These are phyloP conservation scores for Melanocharis versteri DNA, from an alignment of 2,113 vertebrate genomes.

Conservation along the genomic window DNA sequence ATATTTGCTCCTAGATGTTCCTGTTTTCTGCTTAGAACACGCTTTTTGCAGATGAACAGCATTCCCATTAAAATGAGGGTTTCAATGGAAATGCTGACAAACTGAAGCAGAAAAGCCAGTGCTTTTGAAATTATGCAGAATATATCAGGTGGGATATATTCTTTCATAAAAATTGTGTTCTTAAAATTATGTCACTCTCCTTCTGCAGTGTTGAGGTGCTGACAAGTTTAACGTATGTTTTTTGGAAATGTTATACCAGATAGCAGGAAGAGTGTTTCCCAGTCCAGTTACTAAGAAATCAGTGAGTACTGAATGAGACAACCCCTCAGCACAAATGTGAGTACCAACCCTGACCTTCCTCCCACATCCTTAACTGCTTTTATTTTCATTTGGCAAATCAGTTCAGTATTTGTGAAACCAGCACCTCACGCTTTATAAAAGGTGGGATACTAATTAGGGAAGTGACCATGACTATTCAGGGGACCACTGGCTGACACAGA, in stretches of 20 bases:
- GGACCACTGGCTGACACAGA: background rate
- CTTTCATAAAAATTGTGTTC: background rate
- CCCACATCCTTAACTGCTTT: background rate
- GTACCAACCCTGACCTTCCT: background rate
- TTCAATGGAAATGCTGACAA: constrained; percentile 46
- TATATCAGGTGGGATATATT: background rate
- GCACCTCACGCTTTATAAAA: background rate
- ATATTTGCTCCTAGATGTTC: background rate
- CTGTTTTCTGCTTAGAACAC: constrained; percentile 30
- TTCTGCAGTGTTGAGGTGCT: background rate
- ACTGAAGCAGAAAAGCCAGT: background rate
- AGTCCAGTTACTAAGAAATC: background rate
- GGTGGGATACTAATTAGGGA: background rate
- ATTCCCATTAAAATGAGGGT: constrained; percentile 34
- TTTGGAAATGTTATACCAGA: background rate
- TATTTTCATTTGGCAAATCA: background rate
- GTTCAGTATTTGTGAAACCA: background rate
- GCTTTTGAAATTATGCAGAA: background rate
- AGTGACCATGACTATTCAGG: background rate
- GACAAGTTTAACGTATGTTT: background rate
- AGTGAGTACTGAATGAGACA: background rate
- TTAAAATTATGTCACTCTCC: background rate
- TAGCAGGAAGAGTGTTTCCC: background rate
- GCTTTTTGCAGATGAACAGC: constrained; percentile 28
- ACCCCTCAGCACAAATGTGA: background rate